Evolutionary conservation across 2,797 vertebrate species (phyloP), one percentile per base, ranked within the genome.

Genomic region (Pteropus rufus): DNA sequence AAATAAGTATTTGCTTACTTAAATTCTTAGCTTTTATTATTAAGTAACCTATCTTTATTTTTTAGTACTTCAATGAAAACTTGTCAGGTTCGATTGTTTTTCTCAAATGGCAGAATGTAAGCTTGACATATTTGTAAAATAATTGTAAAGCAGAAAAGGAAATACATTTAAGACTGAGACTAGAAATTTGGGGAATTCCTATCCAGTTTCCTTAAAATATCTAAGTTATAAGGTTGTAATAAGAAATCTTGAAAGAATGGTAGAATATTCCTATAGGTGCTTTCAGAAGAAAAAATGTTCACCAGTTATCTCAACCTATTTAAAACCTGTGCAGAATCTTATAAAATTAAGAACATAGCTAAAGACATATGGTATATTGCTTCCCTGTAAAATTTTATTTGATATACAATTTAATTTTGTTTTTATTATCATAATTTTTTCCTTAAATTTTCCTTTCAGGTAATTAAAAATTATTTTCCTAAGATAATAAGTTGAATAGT

Each of bases 71-170:
- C 75, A 94, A 81, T 96, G 24, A 8, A 7, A 89, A 39, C 18
- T 62, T 72, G 26, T 41, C 29, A 79, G 16, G 36, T 89, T 91
- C 49, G 7, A 52, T 41, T 65, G 60, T 56, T 82, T 56, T 39
- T 10, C 19, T 24, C 58, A 56, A 76, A 89, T 60, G 24, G 15
- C 36, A 81, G 87, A 77, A 65, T 46, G 6, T 82, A 92, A 89
- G 15, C 41, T 93, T 76, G 49, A 93, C 83, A 52, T 77, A 92
- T 72, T 89, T 95, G 10, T 31, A 81, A 95, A 95, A 92, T 81
- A 72, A 82, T 64, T 44, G 6, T 36, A 86, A 86, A 64, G 19
- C 10, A 81, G 15, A 41, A 91, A 72, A 92, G 21, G 12, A 81
- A 64, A 44, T 72, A n/a, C 19, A 60, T 52, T 79, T 94, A 82